These are phyloP conservation scores for Danio choprae DNA, from an alignment of 2,797 vertebrate species.

Conservation along the genomic window DNA sequence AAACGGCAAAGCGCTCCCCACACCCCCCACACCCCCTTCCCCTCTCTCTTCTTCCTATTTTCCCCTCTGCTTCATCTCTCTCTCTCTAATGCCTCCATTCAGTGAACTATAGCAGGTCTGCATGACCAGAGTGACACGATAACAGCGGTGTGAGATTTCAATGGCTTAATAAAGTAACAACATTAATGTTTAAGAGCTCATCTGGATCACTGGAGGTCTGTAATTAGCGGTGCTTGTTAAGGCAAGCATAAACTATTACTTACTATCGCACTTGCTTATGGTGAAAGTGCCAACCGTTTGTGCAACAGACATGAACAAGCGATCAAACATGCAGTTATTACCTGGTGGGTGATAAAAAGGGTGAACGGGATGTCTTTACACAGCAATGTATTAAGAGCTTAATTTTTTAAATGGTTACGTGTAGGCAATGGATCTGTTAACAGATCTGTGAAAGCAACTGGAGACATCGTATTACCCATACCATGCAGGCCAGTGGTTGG, in stretches of 20 bases:
- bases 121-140: constrained; percentile 12
- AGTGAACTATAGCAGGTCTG: constrained; percentile 20
- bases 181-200: constrained; percentile 10
- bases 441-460: too few species aligned
- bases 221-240: not conserved
- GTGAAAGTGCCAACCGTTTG: not conserved
- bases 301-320: not conserved
- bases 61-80: constrained; percentile 40
- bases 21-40: constrained; percentile 62
- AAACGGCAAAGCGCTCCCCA: constrained; percentile 66
- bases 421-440: too few species aligned
- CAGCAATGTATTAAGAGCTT: too few species aligned
- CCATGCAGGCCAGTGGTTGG: too few species aligned
- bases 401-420: too few species aligned
- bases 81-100: constrained; percentile 25
- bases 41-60: constrained; percentile 49
- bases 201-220: constrained; percentile 10
- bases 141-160: not conserved
- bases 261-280: not conserved
- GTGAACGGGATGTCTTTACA: not conserved
- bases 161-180: constrained; percentile 6
- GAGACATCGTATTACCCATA: too few species aligned
- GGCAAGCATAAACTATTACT: not conserved
- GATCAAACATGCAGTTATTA: not conserved
- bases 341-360: not conserved